Evolutionary conservation across 2,797 vertebrate species (phyloP), one percentile per base, ranked within the genome.

Genomic region (Leptatherina wallacei): DNA sequence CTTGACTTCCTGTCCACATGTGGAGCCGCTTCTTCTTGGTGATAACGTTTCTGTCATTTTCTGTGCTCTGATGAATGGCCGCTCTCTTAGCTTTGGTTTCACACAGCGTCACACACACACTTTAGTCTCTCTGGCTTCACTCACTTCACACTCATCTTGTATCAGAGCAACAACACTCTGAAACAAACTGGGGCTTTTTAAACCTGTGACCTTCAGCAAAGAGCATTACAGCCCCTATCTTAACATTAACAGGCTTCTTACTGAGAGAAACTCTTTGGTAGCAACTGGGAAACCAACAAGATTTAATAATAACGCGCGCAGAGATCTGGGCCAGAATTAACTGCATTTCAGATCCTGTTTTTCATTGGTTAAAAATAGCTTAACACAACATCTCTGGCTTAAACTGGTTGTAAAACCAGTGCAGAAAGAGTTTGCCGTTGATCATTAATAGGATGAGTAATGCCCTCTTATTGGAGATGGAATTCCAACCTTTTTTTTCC

Each of bases 131-230:
- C 90, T 91, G 90, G 67, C 60, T 81, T 56, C 22, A 29, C 80
- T 93, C 90, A 18, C 47, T 78, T 78, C 76, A 75, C 91, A 89
- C 89, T 82, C 80, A 11, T 49, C 79, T 62, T 0, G 32, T 86
- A 86, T 91, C 82, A 65, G 56, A 30, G 58, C 65, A 27, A 47
- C 27, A 60, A 42, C 75, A 29, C 77, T 55, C 73, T 1, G 42
- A 42, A 27, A 57, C 24, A 33, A 51, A 65, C 63, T 40, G 56
- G 35, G 52, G 44, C 16, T 4, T 54, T 72, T 65, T 42, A 73
- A 78, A 78, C 29, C 42, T 0, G 20, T 0, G 0, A 29, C 58
- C 36, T 36, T 22, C 68, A 10, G 6, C 52, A 29, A 30, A 73
- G 71, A 6, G 47, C 59, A 33, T 67, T 24, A 55, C 42, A 56